These are phyloP conservation scores for Bettongia penicillata DNA, from an alignment of 2,113 vertebrate species.

Conservation along the genomic window DNA sequence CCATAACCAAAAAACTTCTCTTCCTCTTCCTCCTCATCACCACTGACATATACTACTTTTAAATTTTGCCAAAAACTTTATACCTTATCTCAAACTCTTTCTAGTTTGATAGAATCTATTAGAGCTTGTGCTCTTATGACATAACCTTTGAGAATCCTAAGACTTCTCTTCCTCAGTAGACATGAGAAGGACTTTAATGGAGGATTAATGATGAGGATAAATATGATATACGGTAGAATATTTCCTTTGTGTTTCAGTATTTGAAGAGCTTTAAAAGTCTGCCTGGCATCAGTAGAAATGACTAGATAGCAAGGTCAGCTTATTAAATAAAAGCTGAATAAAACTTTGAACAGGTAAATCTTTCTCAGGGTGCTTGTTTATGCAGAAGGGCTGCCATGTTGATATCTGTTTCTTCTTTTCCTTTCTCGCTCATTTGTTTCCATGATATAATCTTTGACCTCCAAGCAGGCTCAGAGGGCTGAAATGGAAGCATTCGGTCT, in stretches of 20 bases:
- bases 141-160: too few species aligned
- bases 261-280: conserved; percentile 45
- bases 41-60: too few species aligned
- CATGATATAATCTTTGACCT: neutral
- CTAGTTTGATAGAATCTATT: too few species aligned
- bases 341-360: neutral
- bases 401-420: neutral
- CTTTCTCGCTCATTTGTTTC: neutral
- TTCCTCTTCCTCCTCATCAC: too few species aligned
- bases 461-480: neutral
- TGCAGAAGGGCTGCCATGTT: neutral
- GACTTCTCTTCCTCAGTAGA: too few species aligned
- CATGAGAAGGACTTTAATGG: too few species aligned
- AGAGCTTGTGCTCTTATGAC: too few species aligned
- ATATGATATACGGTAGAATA: neutral
- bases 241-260: conserved; percentile 51
- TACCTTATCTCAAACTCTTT: too few species aligned
- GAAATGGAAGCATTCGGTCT: neutral
- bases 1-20: too few species aligned
- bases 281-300: neutral
- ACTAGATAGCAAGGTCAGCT: neutral
- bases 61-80: too few species aligned
- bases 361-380: neutral
- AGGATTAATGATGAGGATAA: too few species aligned
- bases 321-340: conserved; percentile 20